Evolutionary conservation across 2,797 vertebrate genomes (phyloP).

Genomic region (Halcyon chelicuti): DNA sequence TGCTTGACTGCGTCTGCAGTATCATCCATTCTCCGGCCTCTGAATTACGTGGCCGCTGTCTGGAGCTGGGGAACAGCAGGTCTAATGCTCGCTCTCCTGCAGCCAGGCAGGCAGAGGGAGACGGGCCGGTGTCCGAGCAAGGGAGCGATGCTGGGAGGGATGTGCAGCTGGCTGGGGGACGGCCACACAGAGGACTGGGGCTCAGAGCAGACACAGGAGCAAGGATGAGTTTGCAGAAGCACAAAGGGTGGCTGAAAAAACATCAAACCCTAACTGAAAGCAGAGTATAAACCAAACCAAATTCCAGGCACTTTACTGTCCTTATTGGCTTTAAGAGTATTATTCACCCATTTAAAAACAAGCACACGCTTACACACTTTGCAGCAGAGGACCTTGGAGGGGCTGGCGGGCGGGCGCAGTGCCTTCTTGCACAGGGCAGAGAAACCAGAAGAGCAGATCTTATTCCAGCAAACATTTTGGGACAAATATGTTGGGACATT

Average conservation of each 20-base stretch:
- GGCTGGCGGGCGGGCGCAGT: neutral
- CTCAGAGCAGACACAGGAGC: neutral
- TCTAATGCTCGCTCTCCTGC: neutral
- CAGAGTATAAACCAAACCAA: neutral
- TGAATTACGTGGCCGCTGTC: neutral
- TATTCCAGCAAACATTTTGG: neutral
- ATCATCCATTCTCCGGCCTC: neutral
- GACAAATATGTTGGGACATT: neutral
- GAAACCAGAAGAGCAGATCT: neutral
- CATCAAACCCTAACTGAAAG: neutral
- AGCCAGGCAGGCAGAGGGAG: neutral
- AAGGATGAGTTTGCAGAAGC: neutral
- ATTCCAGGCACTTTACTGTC: neutral
- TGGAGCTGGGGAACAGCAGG: neutral
- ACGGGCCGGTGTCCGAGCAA: rapidly evolving
- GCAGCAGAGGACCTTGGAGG: neutral
- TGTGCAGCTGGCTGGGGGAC: rapidly evolving
- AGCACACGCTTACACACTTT: neutral
- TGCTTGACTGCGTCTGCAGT: rapidly evolving
- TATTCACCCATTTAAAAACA: neutral
- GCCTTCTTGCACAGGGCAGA: neutral
- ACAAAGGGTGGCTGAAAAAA: neutral
- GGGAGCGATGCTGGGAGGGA: neutral
- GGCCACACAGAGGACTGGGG: rapidly evolving
- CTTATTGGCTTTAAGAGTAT: neutral